phyloP scores from a whole-genome alignment of 1,140 invertebrate genomes.

The Nephila pilipes region DNA sequence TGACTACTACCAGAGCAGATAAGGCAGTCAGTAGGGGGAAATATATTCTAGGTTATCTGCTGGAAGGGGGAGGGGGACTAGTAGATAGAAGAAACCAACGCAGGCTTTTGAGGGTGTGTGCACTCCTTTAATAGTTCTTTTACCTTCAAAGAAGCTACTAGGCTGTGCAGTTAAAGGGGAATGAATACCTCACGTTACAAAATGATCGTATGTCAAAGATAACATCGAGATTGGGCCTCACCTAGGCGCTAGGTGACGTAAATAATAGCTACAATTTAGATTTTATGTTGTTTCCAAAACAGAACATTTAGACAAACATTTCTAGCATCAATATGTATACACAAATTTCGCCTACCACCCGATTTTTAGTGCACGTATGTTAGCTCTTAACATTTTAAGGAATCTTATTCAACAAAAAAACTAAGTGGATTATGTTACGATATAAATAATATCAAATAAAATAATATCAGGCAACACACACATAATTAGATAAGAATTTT shows the following conservation, averaged over 20 bases:
- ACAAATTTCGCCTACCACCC: background rate
- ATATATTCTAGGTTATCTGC: constrained; percentile 45
- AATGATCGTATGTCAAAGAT: constrained; percentile 70
- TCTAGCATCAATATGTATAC: background rate
- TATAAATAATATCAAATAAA: too few species aligned
- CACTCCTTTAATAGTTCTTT: constrained; percentile 55
- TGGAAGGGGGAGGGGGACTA: background rate
- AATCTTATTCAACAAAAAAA: too few species aligned
- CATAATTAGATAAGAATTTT: too few species aligned
- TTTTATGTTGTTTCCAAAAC: constrained; percentile 50
- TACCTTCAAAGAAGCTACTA: constrained; percentile 54
- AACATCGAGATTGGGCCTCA: constrained; percentile 54
- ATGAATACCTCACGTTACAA: constrained; percentile 66
- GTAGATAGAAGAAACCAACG: background rate
- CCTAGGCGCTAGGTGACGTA: constrained; percentile 27
- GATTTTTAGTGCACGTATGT: too few species aligned
- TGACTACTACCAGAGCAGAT: constrained; percentile 51
- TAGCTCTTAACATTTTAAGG: too few species aligned
- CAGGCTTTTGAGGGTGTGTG: constrained; percentile 21
- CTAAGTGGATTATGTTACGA: too few species aligned
- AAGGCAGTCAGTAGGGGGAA: constrained; percentile 23
- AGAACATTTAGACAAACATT: background rate
- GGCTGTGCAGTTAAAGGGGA: constrained; percentile 40
- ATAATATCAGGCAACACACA: too few species aligned
- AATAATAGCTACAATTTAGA: constrained; percentile 54